Evolutionary conservation across 1,140 invertebrate genomes (phyloP), one percentile per base, ranked within the genome.

Genomic region (Mizuhopecten yessoensis): DNA sequence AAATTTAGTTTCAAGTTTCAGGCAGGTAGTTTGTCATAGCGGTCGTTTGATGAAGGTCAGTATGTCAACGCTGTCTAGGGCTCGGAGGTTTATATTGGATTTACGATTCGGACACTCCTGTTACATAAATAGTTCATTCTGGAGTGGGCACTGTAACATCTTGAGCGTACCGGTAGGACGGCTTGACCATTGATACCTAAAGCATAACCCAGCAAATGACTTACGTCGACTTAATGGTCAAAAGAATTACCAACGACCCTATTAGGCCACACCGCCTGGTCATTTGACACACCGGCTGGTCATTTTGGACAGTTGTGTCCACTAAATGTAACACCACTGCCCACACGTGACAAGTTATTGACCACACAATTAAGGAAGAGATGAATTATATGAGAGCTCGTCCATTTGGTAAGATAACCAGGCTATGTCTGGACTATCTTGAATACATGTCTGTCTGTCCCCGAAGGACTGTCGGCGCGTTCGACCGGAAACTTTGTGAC

Each of bases 311-410:
- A 75, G 57, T 75, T 75, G 29, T 75, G 57, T 75, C 57, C 57
- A 75, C 57, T 75, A 29, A 75, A 75, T 75, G n/a, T 75, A 75
- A 75, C 57, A 75, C 57, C 57, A 75, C 11, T 75, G 57, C 5
- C 57, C n/a, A 13, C 57, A 75, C 11, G 57, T 29, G 57, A 75
- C 57, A 75, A 9, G 11, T 17, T 29, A 75, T 29, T 75, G 57
- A 75, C 57, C 57, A 75, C 57, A n/a, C 29, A n/a, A 3, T 75
- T 75, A 75, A 75, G 17, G 57, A n/a, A 29, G 17, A 75, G 23
- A 11, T 75, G 57, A 75, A 20, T 49, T 49, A 49, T 49, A 49
- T 29, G 57, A 75, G n/a, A 75, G 7, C 57, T 1, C 17, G 17
- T 17, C 9, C 17, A 17, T 75, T 23, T 75, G 57, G 23, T 29